A percentile compares a stretch with the other conserved stretches of the same genome.
Conservation (phyloP, 1,140 invertebrate species). For the Drosophila mauritiana region DNA sequence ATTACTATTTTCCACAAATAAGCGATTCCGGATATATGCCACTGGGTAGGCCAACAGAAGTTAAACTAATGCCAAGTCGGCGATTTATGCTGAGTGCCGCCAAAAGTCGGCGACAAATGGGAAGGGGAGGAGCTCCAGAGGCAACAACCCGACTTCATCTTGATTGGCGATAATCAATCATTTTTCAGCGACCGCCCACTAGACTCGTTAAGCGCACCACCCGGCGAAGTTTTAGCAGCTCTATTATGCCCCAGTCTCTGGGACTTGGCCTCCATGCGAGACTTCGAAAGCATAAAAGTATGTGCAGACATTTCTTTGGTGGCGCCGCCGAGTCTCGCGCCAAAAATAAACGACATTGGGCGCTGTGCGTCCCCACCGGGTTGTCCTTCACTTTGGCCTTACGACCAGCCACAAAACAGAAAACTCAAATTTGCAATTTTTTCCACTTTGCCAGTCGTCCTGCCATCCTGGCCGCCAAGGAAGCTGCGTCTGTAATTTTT, state of each 20-base stretch:
- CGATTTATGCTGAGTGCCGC: slow-evolving; percentile 26
- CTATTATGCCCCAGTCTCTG: slow-evolving; percentile 61
- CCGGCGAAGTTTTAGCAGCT: slow-evolving; percentile 66
- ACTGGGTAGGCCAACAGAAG: background rate
- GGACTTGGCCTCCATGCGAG: slow-evolving; percentile 40
- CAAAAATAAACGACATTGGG: slow-evolving; percentile 70
- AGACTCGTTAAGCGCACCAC: slow-evolving; percentile 59
- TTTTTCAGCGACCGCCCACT: slow-evolving; percentile 43
- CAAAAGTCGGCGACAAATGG: slow-evolving; percentile 48
- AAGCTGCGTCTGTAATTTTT: slow-evolving; percentile 72
- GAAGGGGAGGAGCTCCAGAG: slow-evolving; percentile 33
- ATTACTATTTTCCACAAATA: slow-evolving; percentile 50
- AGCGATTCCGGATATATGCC: slow-evolving; percentile 49
- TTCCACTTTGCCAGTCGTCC: slow-evolving; percentile 51
- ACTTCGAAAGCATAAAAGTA: background rate
- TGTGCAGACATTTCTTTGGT: slow-evolving; percentile 35
- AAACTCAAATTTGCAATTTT: slow-evolving; percentile 81
- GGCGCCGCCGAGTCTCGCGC: slow-evolving; percentile 70
- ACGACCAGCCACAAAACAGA: slow-evolving; percentile 66
- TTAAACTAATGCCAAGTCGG: slow-evolving; percentile 18
- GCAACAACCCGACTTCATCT: slow-evolving; percentile 53
- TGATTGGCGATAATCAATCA: slow-evolving; percentile 71
- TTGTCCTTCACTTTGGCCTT: slow-evolving; percentile 18
- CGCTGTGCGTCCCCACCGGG: slow-evolving; percentile 32
- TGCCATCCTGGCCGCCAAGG: slow-evolving; percentile 55